Conservation (phyloP, 2,888 invertebrate species). For the Sesia bembeciformis region DNA sequence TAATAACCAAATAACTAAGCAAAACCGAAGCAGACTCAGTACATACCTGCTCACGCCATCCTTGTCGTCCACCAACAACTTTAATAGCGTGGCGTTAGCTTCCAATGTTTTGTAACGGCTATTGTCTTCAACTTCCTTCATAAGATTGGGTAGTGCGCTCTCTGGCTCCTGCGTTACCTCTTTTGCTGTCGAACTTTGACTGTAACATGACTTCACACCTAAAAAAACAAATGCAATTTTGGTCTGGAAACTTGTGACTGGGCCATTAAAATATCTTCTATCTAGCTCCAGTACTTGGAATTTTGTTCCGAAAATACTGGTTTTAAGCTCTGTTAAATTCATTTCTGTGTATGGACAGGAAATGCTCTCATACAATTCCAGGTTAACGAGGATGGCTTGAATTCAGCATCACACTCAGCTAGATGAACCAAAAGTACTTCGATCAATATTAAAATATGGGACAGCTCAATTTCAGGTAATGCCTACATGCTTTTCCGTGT, state of each 20-base stretch:
- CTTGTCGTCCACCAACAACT: constrained; percentile 57
- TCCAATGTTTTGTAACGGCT: constrained; percentile 65
- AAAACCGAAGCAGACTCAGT: too few species aligned
- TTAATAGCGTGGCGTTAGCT: constrained; percentile 60
- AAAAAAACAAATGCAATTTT: constrained; percentile 5
- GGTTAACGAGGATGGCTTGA: too few species aligned
- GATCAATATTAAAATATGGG: too few species aligned
- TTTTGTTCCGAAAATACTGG: background rate
- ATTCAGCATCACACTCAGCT: too few species aligned
- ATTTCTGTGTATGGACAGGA: too few species aligned
- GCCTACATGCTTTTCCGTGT: too few species aligned
- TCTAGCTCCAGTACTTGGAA: constrained; percentile 1
- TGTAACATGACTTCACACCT: constrained; percentile 34
- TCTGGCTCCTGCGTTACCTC: constrained; percentile 13
- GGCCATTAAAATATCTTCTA: too few species aligned
- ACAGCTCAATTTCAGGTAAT: too few species aligned
- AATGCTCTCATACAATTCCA: too few species aligned
- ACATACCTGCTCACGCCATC: constrained; percentile 60
- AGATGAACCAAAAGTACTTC: too few species aligned
- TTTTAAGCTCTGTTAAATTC: too few species aligned
- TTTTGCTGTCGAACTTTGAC: constrained; percentile 17
- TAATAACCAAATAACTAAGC: too few species aligned
- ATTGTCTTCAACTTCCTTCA: constrained; percentile 62
- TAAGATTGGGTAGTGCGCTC: constrained; percentile 37
- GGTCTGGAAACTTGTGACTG: background rate